Evolutionary conservation across 2,888 invertebrate species (phyloP), one percentile per base, ranked within the genome.

Genomic region (Chloroclystis v-ata): DNA sequence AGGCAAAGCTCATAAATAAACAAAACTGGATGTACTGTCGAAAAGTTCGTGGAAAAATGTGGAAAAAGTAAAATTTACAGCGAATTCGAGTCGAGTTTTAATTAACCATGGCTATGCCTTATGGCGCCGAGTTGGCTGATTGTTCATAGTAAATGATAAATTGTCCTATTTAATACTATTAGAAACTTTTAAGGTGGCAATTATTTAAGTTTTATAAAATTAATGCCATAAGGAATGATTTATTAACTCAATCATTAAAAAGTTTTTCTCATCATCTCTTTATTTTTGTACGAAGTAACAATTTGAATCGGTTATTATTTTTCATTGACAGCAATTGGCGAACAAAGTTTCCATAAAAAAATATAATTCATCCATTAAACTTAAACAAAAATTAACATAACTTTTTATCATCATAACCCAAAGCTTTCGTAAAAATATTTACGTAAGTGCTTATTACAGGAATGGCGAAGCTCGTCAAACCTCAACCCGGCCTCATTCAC

Each of bases 1-100:
- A 69, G 75, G 75, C 69, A 82, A 83, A 82, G 82, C 85, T 78
- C 85, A 82, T 86, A 86, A 85, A 86, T 86, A 86, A 86, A 85
- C 83, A 83, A 78, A 81, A 82, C 82, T 83, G 84, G 79, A 80
- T 79, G 82, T 74, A 78, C 74, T 74, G 85, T 83, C 79, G 79
- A 78, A 85, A 85, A 86, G 83, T 86, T 81, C 66, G 65, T 59
- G 73, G 28, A 78, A 82, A 75, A 78, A 78, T 75, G 70, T 72
- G 69, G 70, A 75, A 72, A 73, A 75, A 73, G 72, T 63, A 71
- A 80, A 84, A 85, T 86, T 85, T 85, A 85, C 81, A 77, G 73
- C 82, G 72, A 75, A 80, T 82, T 76, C 78, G 35, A 75, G 78
- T 73, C 70, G 78, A 78, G 77, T 83, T 86, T 84, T 84, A 84